A percentile compares a stretch with the other conserved stretches of the same genome.
phyloP scores from a whole-genome alignment of 2,797 vertebrate species.

The Enteromius afrohamiltoni region DNA sequence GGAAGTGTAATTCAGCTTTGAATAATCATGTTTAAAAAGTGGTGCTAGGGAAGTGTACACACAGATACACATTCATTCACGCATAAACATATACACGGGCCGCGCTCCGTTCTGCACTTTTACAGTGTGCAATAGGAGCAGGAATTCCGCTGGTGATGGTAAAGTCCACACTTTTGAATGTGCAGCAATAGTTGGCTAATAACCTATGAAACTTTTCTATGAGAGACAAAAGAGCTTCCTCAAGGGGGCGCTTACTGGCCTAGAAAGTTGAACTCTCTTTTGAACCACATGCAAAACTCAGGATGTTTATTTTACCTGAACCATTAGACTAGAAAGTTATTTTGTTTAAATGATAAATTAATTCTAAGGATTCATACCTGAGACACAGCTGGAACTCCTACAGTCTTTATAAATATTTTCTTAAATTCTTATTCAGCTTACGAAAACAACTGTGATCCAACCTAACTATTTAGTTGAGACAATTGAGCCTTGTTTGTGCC shows the following conservation, averaged over 20 bases:
- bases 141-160: background rate
- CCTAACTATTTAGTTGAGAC: background rate
- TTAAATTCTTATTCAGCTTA: background rate
- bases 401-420: background rate
- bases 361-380: background rate
- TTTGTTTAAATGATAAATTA: background rate
- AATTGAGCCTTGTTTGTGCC: background rate
- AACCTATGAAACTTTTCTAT: background rate
- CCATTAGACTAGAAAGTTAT: background rate
- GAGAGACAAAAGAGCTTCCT: background rate
- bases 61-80: background rate
- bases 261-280: background rate
- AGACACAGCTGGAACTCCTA: background rate
- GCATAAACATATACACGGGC: background rate
- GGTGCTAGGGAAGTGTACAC: slow-evolving; percentile 1
- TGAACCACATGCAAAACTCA: background rate
- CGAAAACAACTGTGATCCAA: background rate
- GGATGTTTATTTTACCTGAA: background rate
- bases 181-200: background rate
- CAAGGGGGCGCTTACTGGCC: background rate
- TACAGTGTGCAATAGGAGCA: background rate
- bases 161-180: background rate
- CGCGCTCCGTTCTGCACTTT: background rate
- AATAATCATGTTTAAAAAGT: slow-evolving; percentile 22
- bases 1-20: slow-evolving; percentile 24